Base-by-base conservation (phyloP, 2,797 vertebrate species). In the Anas capensis region DNA sequence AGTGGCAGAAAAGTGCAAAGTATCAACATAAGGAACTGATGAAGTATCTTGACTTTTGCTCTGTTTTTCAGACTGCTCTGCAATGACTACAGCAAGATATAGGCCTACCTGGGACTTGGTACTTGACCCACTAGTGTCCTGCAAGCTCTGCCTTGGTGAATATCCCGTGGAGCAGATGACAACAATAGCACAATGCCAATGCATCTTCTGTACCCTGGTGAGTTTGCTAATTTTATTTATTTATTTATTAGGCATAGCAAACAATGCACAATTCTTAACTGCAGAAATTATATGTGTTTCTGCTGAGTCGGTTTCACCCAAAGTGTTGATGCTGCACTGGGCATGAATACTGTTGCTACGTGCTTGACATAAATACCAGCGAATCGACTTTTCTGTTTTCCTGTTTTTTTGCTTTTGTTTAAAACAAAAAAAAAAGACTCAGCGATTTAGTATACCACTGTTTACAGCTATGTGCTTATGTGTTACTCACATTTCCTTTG, bases 191-290 rank as follows among this genome's bases (percentile, higher is more conserved):
- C 99, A 99, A 98, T 99, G 99, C 98, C 99, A 99, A 97, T 99
- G 99, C 97, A 98, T 99, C 98, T 99, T 99, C 98, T 99, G 99
- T 95, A 99, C 99, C 71, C 97, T 99, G 99, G 99, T 99, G 91
- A 98, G 99, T 98, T 90, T 69, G 20, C 26, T 13, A 51, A 58
- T 19, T 69, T 40, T 60, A 34, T 36, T 49, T 49, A 48, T 48
- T 13, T 48, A 14, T 49, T 49, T 53, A 48, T 68, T 54, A 68
- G 24, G 27, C 13, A 23, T 71, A 40, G 91, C 69, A 78, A 49
- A 6, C 10, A 48, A 34, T 8, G 8, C 16, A 11, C 8, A 19
- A 1, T 5, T 83, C 38, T 71, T 40, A 65, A 54, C 57, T 72
- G 49, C 24, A 78, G 40, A 60, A 65, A 20, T 71, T 7, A 23